These are phyloP conservation scores for Adelges cooleyi DNA, from an alignment of 1,140 invertebrate species.

Conservation along the genomic window DNA sequence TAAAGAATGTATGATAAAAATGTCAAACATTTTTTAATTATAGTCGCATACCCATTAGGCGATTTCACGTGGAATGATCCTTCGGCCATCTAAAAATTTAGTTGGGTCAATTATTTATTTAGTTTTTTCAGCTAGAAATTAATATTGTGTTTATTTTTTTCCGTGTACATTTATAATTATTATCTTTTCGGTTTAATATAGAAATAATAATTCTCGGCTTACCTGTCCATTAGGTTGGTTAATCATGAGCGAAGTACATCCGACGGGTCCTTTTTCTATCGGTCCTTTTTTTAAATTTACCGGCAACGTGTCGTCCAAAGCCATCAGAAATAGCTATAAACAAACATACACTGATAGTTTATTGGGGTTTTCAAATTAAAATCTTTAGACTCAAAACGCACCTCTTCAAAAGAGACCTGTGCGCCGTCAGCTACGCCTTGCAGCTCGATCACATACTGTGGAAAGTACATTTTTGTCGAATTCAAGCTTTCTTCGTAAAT, in stretches of 20 bases:
- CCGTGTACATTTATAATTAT: too few relatives aligned
- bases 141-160: too few relatives aligned
- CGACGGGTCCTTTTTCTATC: constrained; percentile 41
- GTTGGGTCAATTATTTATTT: too few relatives aligned
- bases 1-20: too few relatives aligned
- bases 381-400: constrained; percentile 35
- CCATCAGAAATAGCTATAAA: constrained; percentile 66
- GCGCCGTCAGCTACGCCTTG: constrained; percentile 72
- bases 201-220: too few relatives aligned
- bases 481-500: constrained; percentile 63
- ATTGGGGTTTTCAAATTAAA: too few relatives aligned
- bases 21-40: too few relatives aligned
- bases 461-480: constrained; percentile 54
- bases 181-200: too few relatives aligned
- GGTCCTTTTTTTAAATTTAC: constrained; percentile 36
- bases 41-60: too few relatives aligned
- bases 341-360: constrained; percentile 27
- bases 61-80: too few relatives aligned
- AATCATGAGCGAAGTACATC: constrained; percentile 63
- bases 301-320: constrained; percentile 66
- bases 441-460: constrained; percentile 71
- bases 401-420: constrained; percentile 67
- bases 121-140: too few relatives aligned
- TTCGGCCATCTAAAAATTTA: too few relatives aligned
- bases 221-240: constrained; percentile 47